phyloP scores from a whole-genome alignment of 2,113 vertebrate species.

The Verasper variegatus region DNA sequence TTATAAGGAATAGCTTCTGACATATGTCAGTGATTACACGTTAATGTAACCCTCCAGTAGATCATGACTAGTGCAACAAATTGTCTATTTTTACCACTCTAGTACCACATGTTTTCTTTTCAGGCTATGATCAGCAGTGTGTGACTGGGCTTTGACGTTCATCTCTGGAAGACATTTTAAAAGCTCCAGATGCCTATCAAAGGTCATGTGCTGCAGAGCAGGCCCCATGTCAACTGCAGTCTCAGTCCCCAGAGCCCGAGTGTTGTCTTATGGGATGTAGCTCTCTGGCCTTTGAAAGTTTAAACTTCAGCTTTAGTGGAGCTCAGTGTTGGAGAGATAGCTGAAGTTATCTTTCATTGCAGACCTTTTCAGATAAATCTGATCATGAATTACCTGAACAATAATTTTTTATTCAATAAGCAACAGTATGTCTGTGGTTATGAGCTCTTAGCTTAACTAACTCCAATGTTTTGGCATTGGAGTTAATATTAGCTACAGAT shows the following conservation, averaged over 20 bases:
- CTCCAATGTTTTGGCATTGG: too few species aligned
- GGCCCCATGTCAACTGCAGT: slow-evolving; percentile 59
- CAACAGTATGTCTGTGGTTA: too few species aligned
- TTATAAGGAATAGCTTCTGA: slow-evolving; percentile 61
- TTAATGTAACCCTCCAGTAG: slow-evolving; percentile 37
- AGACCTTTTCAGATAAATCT: slow-evolving; percentile 17
- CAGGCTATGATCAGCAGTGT: slow-evolving; percentile 37
- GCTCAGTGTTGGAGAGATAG: slow-evolving; percentile 22
- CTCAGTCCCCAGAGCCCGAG: slow-evolving; percentile 51
- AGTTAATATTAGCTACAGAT: too few species aligned
- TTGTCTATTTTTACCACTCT: slow-evolving; percentile 59
- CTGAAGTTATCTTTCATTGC: slow-evolving; percentile 30
- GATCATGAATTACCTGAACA: too few species aligned
- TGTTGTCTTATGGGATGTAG: slow-evolving; percentile 59
- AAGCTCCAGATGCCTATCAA: slow-evolving; percentile 72
- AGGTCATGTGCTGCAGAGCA: slow-evolving; percentile 66
- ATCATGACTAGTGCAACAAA: slow-evolving; percentile 29
- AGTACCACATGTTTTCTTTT: slow-evolving; percentile 50
- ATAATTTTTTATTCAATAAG: too few species aligned
- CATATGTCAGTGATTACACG: slow-evolving; percentile 38
- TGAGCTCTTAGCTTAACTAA: too few species aligned
- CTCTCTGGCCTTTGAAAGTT: slow-evolving; percentile 60
- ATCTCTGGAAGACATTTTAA: slow-evolving; percentile 58
- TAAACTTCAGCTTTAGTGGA: slow-evolving; percentile 40
- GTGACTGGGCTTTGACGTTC: slow-evolving; percentile 35